A percentile compares a stretch with the other conserved stretches of the same genome.
phyloP scores from a whole-genome alignment of 2,113 vertebrate genomes.

The Terrapene triunguis region DNA sequence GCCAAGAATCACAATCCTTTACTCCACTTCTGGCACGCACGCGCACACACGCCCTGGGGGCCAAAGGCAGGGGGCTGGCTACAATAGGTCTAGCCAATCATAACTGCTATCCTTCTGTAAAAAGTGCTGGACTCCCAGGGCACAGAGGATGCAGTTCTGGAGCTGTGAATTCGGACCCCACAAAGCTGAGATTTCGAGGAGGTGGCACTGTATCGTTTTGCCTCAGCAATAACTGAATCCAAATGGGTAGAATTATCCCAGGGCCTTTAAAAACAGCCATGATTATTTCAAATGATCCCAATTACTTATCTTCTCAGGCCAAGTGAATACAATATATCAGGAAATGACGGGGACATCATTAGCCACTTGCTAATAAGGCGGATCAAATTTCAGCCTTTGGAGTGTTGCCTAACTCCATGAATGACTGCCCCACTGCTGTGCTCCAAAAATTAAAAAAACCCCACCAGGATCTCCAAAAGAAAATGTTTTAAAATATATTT shows the following conservation, averaged over 20 bases:
- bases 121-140: background rate
- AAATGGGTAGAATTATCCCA: background rate
- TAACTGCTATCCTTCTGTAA: background rate
- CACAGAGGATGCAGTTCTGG: background rate
- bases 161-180: background rate
- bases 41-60: no score
- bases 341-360: background rate
- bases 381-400: background rate
- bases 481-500: background rate
- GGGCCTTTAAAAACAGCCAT: background rate
- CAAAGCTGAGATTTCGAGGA: background rate
- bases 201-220: background rate
- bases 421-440: background rate
- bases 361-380: background rate
- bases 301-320: background rate
- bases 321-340: background rate
- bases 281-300: background rate
- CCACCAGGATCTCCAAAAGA: background rate
- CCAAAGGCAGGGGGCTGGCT: fast-evolving
- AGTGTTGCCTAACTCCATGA: background rate
- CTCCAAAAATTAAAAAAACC: background rate
- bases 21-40: background rate
- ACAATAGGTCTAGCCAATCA: background rate
- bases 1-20: background rate
- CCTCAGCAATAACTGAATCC: background rate